Evolutionary conservation across 2,797 vertebrate genomes (phyloP).

Genomic region (Diplodus puntazzo): DNA sequence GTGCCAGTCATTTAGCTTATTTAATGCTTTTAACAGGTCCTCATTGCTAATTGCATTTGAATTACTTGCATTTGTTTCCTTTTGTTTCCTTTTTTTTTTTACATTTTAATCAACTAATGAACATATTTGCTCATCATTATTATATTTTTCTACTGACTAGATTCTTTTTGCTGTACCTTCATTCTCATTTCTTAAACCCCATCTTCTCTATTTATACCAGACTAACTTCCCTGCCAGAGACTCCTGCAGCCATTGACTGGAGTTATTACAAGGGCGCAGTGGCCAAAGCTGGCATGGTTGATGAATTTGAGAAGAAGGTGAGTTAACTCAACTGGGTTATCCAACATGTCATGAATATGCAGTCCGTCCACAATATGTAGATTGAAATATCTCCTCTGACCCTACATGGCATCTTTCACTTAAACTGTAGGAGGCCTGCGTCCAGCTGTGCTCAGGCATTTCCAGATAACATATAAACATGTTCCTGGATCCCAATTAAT

Average conservation of each 20-base stretch:
- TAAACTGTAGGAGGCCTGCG: neutral
- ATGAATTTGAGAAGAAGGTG: slow-evolving; percentile 98
- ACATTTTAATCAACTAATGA: neutral
- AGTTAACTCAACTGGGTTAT: slow-evolving; percentile 10
- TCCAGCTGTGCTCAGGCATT: neutral
- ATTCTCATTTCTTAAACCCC: neutral
- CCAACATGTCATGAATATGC: neutral
- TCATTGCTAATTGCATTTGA: neutral
- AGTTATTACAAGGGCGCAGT: slow-evolving; percentile 87
- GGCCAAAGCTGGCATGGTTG: slow-evolving; percentile 91
- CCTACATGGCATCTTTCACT: neutral
- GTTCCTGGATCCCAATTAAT: neutral
- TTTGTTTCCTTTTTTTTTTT: neutral
- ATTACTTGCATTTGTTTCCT: neutral
- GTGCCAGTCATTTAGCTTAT: neutral
- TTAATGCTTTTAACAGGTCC: neutral
- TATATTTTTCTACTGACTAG: neutral
- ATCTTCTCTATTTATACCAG: slow-evolving; percentile 72
- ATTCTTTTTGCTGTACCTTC: neutral
- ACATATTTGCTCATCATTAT: neutral
- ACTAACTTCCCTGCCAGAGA: slow-evolving; percentile 88
- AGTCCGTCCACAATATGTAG: neutral
- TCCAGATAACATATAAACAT: neutral
- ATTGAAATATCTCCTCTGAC: neutral
- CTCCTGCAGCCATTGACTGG: slow-evolving; percentile 92